phyloP scores from a whole-genome alignment of 2,888 invertebrate genomes.

The Meandrusa payeni region DNA sequence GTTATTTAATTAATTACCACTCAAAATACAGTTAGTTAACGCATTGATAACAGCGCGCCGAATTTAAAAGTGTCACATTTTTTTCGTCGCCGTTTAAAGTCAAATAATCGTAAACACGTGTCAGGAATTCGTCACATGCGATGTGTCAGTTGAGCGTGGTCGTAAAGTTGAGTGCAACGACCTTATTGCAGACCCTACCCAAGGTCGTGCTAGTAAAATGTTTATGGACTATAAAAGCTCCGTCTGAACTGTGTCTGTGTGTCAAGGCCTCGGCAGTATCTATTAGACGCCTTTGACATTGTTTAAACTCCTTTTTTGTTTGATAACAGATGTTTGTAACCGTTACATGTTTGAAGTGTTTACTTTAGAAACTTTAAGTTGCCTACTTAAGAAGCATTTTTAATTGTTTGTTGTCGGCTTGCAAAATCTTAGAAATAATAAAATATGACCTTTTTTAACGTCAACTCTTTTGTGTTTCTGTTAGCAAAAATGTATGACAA shows the following conservation, averaged over 20 bases:
- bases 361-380: background rate
- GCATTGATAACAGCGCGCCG: too few species aligned
- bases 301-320: conserved; percentile 31
- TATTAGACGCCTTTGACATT: conserved; percentile 52
- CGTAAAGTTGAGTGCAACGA: conserved; percentile 72
- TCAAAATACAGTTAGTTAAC: too few species aligned
- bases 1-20: too few species aligned
- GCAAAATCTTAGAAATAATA: too few species aligned
- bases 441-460: too few species aligned
- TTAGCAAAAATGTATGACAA: too few species aligned
- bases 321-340: conserved; percentile 17
- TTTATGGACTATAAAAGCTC: conserved; percentile 78
- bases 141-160: conserved; percentile 30
- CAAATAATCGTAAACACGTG: conserved; percentile 20
- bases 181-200: conserved; percentile 76
- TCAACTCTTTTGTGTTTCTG: too few species aligned
- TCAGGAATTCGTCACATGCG: conserved; percentile 17
- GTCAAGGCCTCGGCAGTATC: conserved; percentile 77
- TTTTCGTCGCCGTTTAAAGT: conserved; percentile 22
- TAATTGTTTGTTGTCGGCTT: background rate
- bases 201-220: conserved; percentile 80
- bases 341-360: conserved; percentile 5
- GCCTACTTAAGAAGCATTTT: background rate
- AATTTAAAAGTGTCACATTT: too few species aligned
- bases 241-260: conserved; percentile 75